These are phyloP conservation scores for Cyrtonyx montezumae DNA, from an alignment of 2,113 vertebrate species.

Conservation along the genomic window DNA sequence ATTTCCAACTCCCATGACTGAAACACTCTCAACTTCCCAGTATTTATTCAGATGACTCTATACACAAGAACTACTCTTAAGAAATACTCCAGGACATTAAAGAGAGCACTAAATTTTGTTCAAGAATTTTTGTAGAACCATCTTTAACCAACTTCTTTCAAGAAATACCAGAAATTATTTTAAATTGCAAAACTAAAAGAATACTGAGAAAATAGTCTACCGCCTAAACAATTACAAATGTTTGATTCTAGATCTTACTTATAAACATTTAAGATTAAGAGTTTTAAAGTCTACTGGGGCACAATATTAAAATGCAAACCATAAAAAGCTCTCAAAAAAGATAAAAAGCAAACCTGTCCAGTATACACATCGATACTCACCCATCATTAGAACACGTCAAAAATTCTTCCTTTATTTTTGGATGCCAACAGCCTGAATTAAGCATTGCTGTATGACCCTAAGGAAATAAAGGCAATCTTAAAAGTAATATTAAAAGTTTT, in stretches of 20 bases:
- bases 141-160: neutral
- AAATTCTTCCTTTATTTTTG: slow-evolving; percentile 98
- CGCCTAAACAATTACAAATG: neutral
- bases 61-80: neutral
- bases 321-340: neutral
- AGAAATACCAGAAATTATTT: neutral
- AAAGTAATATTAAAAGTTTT: neutral
- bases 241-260: neutral
- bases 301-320: neutral
- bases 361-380: slow-evolving; percentile 77
- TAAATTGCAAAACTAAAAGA: neutral
- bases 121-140: neutral
- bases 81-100: neutral
- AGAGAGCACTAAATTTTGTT: neutral
- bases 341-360: neutral
- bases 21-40: neutral
- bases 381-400: slow-evolving; percentile 98
- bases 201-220: neutral
- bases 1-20: neutral
- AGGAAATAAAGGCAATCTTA: slow-evolving; percentile 9
- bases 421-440: slow-evolving; percentile 96
- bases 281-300: neutral
- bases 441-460: slow-evolving; percentile 99
- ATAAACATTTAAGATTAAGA: neutral
- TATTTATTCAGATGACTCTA: neutral